Base-by-base conservation (phyloP, 2,888 invertebrate genomes). In the Harmothoe impar region DNA sequence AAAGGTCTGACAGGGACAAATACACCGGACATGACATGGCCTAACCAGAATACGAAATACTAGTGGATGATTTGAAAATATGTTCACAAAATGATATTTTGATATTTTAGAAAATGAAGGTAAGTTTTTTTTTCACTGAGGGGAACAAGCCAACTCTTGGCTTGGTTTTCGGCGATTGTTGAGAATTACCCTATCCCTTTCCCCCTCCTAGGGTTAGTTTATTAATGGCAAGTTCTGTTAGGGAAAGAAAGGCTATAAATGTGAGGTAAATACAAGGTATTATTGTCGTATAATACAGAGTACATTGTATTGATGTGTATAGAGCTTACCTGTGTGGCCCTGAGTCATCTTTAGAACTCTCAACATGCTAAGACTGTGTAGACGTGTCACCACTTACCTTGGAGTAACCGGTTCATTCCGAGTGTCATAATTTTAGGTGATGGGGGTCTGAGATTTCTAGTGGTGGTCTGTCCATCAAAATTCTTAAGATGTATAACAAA, bases 401-500 rank as follows among this genome's bases (percentile, higher is more conserved):
- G 1, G 5, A 29, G 5, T 3, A 72, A 72, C 25, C 72, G 25
- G 72, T 5, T 29, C 25, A 25, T 72, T n/a, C 72, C 72, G 5
- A 29, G 20, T 72, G 35, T 35, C 31, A 77, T 77, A 17, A 81
- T n/a, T 43, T n/a, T 81, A 35, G 77, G 29, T 1, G 77, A 7
- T 43, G 10, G n/a, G n/a, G n/a, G n/a, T n/a, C 72, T 72, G 15
- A 72, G 29, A 72, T 29, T 72, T 12, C 72, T 62, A 62, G 62
- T 62, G 62, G 62, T 62, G 62, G 7, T 62, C 62, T 62, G 62
- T 62, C 62, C 25, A 29, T 72, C 72, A 72, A 72, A 72, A 72
- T 72, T 72, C 72, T 72, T 72, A 29, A 29, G 72, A 29, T 72
- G 72, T 72, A 72, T 72, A 29, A 72, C 72, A 72, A 72, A 72